Percentiles rank a stretch among this genome's conserved stretches.
These are phyloP conservation scores for Lasius fuliginosus DNA, from an alignment of 2,888 invertebrate species.

Conservation along the genomic window DNA sequence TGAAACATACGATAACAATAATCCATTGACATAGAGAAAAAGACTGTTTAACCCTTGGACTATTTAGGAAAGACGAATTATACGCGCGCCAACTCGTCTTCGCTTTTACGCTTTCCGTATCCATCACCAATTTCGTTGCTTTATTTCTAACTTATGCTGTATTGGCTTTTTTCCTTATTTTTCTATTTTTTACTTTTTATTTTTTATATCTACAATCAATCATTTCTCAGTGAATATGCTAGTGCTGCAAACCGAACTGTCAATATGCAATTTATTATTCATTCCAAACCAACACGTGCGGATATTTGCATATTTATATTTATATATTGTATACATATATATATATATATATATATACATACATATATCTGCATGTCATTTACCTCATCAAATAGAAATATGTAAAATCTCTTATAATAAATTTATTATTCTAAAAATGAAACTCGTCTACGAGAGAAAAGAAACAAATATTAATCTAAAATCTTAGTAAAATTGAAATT, in stretches of 20 bases:
- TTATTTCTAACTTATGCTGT: neutral
- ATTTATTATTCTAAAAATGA: too few relatives aligned
- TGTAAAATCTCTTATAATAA: too few relatives aligned
- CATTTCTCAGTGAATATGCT: neutral
- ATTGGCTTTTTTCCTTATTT: too few relatives aligned
- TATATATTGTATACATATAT: too few relatives aligned
- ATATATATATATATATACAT: neutral
- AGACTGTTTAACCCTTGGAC: neutral
- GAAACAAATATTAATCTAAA: too few relatives aligned
- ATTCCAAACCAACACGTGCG: neutral
- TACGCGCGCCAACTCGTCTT: neutral
- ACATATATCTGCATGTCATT: neutral
- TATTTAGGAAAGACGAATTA: neutral
- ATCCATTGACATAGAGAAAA: neutral
- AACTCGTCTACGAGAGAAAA: neutral
- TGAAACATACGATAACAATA: neutral
- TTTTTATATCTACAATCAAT: neutral
- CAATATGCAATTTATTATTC: slow-evolving; percentile 6
- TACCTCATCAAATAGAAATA: neutral
- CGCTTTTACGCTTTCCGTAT: neutral
- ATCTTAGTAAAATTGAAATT: too few relatives aligned
- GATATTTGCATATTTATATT: neutral
- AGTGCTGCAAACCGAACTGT: neutral
- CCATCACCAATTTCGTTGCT: neutral
- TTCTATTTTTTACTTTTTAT: neutral